These are phyloP conservation scores for Parasteatoda lunata DNA, from an alignment of 2,888 invertebrate species.

Conservation along the genomic window DNA sequence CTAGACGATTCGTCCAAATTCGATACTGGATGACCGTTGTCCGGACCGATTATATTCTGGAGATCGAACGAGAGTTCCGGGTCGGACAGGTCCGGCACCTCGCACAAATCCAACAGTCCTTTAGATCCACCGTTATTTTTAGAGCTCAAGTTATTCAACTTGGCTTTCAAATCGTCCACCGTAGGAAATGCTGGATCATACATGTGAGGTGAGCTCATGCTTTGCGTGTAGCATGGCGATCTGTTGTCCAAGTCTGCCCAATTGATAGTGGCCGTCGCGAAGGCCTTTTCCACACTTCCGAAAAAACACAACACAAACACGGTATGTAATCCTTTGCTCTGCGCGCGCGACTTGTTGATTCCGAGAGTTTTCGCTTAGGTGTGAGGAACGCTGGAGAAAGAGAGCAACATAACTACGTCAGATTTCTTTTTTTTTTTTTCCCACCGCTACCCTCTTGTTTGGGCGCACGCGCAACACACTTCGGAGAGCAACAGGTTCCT, in stretches of 20 bases:
- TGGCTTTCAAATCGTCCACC: constrained; percentile 59
- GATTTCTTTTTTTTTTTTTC: constrained; percentile 21
- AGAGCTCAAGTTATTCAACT: constrained; percentile 15
- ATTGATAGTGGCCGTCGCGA: constrained; percentile 50
- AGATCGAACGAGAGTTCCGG: constrained; percentile 94
- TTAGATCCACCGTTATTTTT: not conserved
- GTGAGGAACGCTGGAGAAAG: constrained; percentile 35
- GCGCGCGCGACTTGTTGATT: constrained; percentile 42
- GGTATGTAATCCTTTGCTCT: no score
- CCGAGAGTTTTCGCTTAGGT: constrained; percentile 13
- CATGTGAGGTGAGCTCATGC: constrained; percentile 90
- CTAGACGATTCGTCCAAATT: constrained; percentile 80
- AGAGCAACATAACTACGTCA: constrained; percentile 40
- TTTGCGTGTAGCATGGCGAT: constrained; percentile 70
- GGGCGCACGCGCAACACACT: constrained; percentile 34
- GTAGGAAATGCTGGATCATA: constrained; percentile 80
- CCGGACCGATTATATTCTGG: constrained; percentile 84
- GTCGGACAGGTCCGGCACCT: constrained; percentile 84
- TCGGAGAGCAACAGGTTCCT: constrained; percentile 60
- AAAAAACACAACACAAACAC: not conserved
- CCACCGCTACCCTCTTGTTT: constrained; percentile 37
- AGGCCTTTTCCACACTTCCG: not conserved
- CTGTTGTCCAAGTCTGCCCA: constrained; percentile 60
- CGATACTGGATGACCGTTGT: constrained; percentile 53
- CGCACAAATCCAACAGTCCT: constrained; percentile 53